Evolutionary conservation across 2,888 invertebrate genomes (phyloP).

Genomic region (Melanotus villosus): DNA sequence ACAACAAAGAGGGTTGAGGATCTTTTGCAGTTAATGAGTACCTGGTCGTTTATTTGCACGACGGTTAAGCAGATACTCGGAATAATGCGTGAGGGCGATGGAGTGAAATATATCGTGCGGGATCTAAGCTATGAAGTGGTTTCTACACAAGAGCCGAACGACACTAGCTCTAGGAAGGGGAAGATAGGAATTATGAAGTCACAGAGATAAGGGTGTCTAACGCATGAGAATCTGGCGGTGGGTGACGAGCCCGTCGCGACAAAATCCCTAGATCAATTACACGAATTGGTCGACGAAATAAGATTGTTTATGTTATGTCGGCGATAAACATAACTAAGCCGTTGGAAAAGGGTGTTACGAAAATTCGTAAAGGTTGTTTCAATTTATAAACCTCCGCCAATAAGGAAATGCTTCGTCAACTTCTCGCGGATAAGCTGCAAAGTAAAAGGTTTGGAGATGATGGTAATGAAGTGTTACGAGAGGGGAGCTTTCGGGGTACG

Average conservation of each 20-base stretch:
- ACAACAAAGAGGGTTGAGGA: neutral
- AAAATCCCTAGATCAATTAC: slow-evolving; percentile 41
- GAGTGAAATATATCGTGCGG: slow-evolving; percentile 34
- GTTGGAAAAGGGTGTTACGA: neutral
- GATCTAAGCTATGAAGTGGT: slow-evolving; percentile 36
- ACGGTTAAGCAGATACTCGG: slow-evolving; percentile 26
- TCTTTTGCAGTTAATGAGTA: slow-evolving; percentile 32
- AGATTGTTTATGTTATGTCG: slow-evolving; percentile 39
- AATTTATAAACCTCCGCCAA: slow-evolving; percentile 26
- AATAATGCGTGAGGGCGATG: slow-evolving; percentile 30
- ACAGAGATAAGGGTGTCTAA: slow-evolving; percentile 29
- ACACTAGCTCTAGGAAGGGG: slow-evolving; percentile 19
- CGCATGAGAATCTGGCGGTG: slow-evolving; percentile 9
- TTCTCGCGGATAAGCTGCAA: slow-evolving; percentile 30
- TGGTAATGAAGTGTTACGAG: slow-evolving; percentile 47
- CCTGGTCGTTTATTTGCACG: slow-evolving; percentile 32
- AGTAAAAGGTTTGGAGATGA: slow-evolving; percentile 41
- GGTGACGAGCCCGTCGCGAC: neutral
- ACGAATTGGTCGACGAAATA: slow-evolving; percentile 30
- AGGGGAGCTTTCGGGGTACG: slow-evolving; percentile 39
- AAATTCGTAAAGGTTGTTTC: slow-evolving; percentile 21
- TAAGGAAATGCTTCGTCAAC: slow-evolving; percentile 30
- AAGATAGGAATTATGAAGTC: slow-evolving; percentile 38
- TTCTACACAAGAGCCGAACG: slow-evolving; percentile 29
- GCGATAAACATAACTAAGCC: slow-evolving; percentile 37